Evolutionary conservation across 2,113 vertebrate species (phyloP).

Genomic region (Oncorhynchus clarkii): DNA sequence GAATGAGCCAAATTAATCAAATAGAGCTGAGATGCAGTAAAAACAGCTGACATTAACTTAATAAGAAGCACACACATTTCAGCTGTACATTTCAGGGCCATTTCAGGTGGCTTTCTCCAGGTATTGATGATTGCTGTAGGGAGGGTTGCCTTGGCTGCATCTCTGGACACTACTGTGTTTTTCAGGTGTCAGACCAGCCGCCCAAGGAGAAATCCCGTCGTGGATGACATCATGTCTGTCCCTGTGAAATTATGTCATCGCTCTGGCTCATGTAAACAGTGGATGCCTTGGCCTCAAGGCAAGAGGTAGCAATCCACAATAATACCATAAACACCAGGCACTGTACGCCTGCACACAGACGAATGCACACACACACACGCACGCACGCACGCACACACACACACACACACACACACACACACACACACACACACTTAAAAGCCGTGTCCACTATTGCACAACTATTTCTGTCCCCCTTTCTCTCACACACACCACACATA

Average conservation of each 20-base stretch:
- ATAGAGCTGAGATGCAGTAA: background rate
- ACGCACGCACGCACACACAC: slow-evolving; percentile 3
- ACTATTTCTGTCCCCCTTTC: background rate
- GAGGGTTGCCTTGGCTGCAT: slow-evolving; percentile 33
- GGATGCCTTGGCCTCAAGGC: slow-evolving; percentile 53
- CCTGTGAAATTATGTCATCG: slow-evolving; percentile 54
- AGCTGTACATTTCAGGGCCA: background rate
- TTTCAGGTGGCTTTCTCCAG: slow-evolving; percentile 29
- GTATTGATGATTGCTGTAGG: slow-evolving; percentile 32
- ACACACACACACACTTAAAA: background rate
- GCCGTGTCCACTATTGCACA: background rate
- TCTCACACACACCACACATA: too few relatives aligned
- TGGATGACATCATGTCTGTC: slow-evolving; percentile 63
- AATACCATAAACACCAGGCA: slow-evolving; percentile 36
- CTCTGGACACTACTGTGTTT: slow-evolving; percentile 16
- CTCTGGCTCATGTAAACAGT: slow-evolving; percentile 43
- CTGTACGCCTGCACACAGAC: slow-evolving; percentile 20
- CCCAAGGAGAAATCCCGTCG: slow-evolving; percentile 20
- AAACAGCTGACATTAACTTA: slow-evolving; percentile 60
- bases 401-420: background rate
- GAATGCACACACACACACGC: slow-evolving; percentile 15
- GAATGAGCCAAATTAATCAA: slow-evolving; percentile 51
- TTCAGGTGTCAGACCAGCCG: slow-evolving; percentile 40
- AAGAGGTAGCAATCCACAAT: slow-evolving; percentile 29
- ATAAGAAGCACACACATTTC: background rate